Conservation (phyloP, 2,888 invertebrate genomes). For the Sphaerophoria taeniata region DNA sequence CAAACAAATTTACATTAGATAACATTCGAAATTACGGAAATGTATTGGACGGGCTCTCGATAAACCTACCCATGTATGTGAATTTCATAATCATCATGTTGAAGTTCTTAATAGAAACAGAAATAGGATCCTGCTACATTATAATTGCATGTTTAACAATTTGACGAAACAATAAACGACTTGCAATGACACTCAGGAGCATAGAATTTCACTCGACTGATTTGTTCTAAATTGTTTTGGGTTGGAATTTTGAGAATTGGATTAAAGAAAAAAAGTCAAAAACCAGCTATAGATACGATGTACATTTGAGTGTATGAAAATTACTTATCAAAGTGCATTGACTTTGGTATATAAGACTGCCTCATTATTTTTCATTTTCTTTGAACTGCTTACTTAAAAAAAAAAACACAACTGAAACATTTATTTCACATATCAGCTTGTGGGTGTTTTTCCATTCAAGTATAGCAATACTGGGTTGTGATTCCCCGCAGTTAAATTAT, state of each 20-base stretch:
- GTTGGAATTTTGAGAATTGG: slow-evolving; percentile 1
- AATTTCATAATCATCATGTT: not conserved
- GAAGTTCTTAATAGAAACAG: not conserved
- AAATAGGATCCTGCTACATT: slow-evolving; percentile 33
- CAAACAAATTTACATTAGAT: not conserved
- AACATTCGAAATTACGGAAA: slow-evolving; percentile 13
- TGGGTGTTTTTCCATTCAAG: slow-evolving; percentile 24
- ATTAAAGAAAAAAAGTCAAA: not conserved
- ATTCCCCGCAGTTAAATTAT: slow-evolving; percentile 29
- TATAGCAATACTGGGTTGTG: slow-evolving; percentile 5
- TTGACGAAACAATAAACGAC: slow-evolving; percentile 10
- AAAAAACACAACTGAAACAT: not conserved
- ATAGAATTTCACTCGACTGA: slow-evolving; percentile 49
- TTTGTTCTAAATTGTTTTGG: slow-evolving; percentile 19
- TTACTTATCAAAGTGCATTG: slow-evolving; percentile 42
- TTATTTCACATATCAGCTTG: slow-evolving; percentile 3
- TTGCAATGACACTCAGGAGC: slow-evolving; percentile 25
- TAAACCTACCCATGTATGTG: not conserved
- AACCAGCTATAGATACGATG: not conserved
- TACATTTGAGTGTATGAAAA: not conserved
- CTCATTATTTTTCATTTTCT: slow-evolving; percentile 1
- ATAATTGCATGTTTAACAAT: slow-evolving; percentile 39
- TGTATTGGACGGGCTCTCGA: not conserved
- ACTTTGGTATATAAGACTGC: slow-evolving; percentile 22
- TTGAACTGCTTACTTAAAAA: slow-evolving; percentile 9